These are phyloP conservation scores for Athetis lepigone DNA, from an alignment of 2,888 invertebrate genomes.

Conservation along the genomic window DNA sequence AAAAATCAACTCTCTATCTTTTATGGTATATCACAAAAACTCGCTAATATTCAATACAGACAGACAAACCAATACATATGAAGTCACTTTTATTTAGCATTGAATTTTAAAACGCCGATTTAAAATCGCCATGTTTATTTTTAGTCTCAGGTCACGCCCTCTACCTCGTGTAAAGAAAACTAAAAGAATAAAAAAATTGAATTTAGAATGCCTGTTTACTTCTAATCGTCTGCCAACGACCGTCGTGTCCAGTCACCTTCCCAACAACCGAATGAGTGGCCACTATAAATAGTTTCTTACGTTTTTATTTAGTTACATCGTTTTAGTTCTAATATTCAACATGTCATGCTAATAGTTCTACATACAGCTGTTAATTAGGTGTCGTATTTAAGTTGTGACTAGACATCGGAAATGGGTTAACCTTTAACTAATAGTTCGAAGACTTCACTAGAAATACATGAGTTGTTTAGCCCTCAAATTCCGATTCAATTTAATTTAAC, in stretches of 20 bases:
- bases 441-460: too few relatives aligned
- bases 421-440: too few relatives aligned
- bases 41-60: too few relatives aligned
- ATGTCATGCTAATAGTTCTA: conserved; percentile 10
- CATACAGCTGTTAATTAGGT: conserved; percentile 22
- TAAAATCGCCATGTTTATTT: background rate
- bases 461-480: too few relatives aligned
- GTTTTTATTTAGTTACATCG: conserved; percentile 41
- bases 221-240: conserved; percentile 42
- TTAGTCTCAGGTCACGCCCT: conserved; percentile 13
- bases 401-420: too few relatives aligned
- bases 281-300: conserved; percentile 62
- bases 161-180: background rate
- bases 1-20: too few relatives aligned
- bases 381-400: background rate
- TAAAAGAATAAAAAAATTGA: conserved; percentile 1
- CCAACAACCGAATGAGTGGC: conserved; percentile 34
- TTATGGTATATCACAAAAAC: too few relatives aligned
- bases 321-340: conserved; percentile 18
- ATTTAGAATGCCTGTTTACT: conserved; percentile 20
- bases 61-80: too few relatives aligned
- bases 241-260: conserved; percentile 55
- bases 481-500: too few relatives aligned
- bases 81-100: too few relatives aligned
- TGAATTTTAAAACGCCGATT: too few relatives aligned